Base-by-base conservation (phyloP, 2,888 invertebrate genomes). In the Eilema griseolum region DNA sequence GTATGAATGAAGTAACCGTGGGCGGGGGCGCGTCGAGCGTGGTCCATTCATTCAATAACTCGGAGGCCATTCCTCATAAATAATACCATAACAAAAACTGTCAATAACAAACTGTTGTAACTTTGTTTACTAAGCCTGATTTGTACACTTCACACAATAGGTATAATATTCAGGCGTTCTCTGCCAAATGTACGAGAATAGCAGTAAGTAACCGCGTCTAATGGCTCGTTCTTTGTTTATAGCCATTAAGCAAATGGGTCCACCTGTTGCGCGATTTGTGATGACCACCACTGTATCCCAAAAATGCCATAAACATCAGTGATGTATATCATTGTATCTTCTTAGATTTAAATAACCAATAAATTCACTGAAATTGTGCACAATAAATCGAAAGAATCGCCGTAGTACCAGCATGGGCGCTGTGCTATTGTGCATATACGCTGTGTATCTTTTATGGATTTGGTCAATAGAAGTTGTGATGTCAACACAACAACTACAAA, bases 1-100 rank as follows among this genome's bases (percentile, higher is more conserved):
- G 90, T 89, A 94, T 95, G 95, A 95, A 95, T 95, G 95, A 91
- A 93, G 86, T 83, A 77, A 80, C 81, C 89, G 95, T 95, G 94
- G 95, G 92, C 89, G 90, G 90, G 85, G 85, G 84, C 86, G 82
- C 82, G 85, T 83, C 83, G 85, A 86, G 83, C 88, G 86, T 86
- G 84, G 87, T 88, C 90, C 91, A 89, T 94, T 93, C 94, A 94
- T 93, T 94, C 94, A 94, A 93, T 94, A 93, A 85, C 88, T 91
- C 80, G 85, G 90, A 94, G 95, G 94, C 92, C 93, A 92, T 89
- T 89, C 86, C 90, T 93, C 89, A 93, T 93, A 93, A 94, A 94
- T 94, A 92, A 92, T 92, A 90, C 89, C 90, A 93, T 91, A 92
- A 91, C 91, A 90, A 90, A 93, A 90, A 88, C 88, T 90, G 89